Base-by-base conservation (phyloP, 2,888 invertebrate genomes). In the Xestoiulus laeticollis region DNA sequence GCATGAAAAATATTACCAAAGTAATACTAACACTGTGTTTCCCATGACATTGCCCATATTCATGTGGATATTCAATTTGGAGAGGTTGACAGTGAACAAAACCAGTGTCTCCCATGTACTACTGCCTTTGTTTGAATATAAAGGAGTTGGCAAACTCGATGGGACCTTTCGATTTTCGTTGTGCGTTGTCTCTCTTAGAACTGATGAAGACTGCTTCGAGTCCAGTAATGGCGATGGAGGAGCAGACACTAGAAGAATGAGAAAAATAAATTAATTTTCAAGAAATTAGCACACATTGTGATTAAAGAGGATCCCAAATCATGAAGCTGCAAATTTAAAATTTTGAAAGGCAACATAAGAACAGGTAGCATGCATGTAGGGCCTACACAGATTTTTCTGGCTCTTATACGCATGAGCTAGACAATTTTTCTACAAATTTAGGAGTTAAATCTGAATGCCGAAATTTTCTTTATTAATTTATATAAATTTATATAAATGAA, bases 1-100 rank as follows among this genome's bases (percentile, higher is more conserved):
- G n/a, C n/a, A n/a, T n/a, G n/a, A n/a, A n/a, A n/a, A n/a, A n/a
- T n/a, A n/a, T n/a, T n/a, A n/a, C n/a, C n/a, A n/a, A n/a, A n/a
- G n/a, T 38, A 87, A 89, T 88, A 93, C 94, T 93, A 92, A 96
- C 95, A 95, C 95, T 88, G 99, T 98, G 91, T 98, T 98, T 19
- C 99, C 99, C 98, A 99, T 99, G 0, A 99, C 98, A 91, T 99
- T 99, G 82, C 99, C 98, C 98, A 99, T 99, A 92, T 99, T 99
- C 96, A 99, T 99, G 91, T 98, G 97, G 14, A 99, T 97, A 92
- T 99, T 98, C 87, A 99, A 94, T 90, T 96, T 95, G 85, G 98
- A 97, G 92, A 99, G 97, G 93, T 99, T 98, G 82, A 99, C 96
- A 0, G 98, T 97, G 93, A 99, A 98, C 88, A 99, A 93, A 3